Conservation (phyloP, 2,888 invertebrate species). For the Petrolisthes cinctipes region DNA sequence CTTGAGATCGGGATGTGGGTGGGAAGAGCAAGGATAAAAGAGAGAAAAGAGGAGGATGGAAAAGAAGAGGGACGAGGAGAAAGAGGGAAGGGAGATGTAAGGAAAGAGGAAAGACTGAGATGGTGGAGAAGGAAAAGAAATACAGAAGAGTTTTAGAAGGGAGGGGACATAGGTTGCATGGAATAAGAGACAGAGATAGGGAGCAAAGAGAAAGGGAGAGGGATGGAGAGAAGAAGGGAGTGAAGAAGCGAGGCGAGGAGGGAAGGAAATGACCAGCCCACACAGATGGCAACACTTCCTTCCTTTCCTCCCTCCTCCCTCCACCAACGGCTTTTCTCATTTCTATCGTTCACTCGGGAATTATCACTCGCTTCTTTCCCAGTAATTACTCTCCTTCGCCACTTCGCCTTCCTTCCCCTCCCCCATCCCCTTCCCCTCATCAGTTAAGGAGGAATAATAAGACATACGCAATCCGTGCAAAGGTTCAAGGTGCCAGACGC, state of each 20-base stretch:
- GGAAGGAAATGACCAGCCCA: slow-evolving; percentile 33
- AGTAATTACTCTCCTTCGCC: not conserved
- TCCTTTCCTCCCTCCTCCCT: slow-evolving; percentile 31
- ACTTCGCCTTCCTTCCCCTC: not conserved
- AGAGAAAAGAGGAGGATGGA: not conserved
- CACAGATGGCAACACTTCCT: slow-evolving; percentile 46
- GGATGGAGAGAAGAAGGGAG: not conserved
- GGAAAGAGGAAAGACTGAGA: not conserved
- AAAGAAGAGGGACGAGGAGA: not conserved
- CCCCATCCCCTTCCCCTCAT: not conserved
- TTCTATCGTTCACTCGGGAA: slow-evolving; percentile 27
- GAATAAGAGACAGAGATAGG: not conserved
- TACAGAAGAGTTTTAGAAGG: not conserved
- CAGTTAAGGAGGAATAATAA: not conserved
- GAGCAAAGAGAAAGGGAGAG: not conserved
- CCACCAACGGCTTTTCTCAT: slow-evolving; percentile 46
- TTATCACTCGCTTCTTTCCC: slow-evolving; percentile 4
- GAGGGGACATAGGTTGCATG: not conserved
- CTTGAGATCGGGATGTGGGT: not conserved
- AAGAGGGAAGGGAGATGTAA: not conserved
- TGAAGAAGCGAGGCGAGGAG: not conserved
- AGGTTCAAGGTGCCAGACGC: not conserved
- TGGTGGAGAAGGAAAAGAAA: not conserved
- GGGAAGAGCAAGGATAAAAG: not conserved
- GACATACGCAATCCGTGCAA: not conserved